These are phyloP conservation scores for Apomyelois bistriatella DNA, from an alignment of 2,888 invertebrate genomes.

Conservation along the genomic window DNA sequence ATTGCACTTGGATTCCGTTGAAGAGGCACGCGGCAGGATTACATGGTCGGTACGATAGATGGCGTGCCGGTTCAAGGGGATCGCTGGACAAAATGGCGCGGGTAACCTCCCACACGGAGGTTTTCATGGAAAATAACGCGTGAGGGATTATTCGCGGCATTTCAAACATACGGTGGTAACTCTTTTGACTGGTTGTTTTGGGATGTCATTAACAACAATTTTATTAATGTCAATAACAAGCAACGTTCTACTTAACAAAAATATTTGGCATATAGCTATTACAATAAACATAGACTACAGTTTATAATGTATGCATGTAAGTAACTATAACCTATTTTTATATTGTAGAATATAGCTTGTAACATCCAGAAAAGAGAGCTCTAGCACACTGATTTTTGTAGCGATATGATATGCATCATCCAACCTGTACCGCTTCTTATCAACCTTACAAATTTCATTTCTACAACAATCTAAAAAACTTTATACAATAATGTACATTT, in stretches of 20 bases:
- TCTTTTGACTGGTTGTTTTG: not conserved
- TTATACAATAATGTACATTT: not conserved
- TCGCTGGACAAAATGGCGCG: slow-evolving; percentile 16
- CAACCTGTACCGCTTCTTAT: not conserved
- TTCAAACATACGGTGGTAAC: not conserved
- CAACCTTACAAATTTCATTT: not conserved
- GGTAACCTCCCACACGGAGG: not conserved
- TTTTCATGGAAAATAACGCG: slow-evolving; percentile 9
- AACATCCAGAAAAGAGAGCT: not conserved
- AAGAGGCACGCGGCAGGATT: slow-evolving; percentile 20
- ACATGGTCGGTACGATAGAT: slow-evolving; percentile 25
- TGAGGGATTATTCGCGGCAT: not conserved
- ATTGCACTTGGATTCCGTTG: slow-evolving; percentile 29
- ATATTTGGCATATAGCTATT: too few relatives aligned
- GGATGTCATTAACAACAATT: not conserved
- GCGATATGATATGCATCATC: not conserved
- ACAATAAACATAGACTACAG: too few relatives aligned
- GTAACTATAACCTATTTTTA: not conserved
- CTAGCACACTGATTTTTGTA: not conserved
- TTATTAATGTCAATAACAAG: too few relatives aligned
- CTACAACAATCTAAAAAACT: too few relatives aligned
- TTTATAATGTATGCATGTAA: too few relatives aligned
- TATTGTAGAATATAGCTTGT: not conserved
- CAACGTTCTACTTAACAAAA: too few relatives aligned
- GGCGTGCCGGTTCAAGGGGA: slow-evolving; percentile 28